Conservation (phyloP, 2,797 vertebrate species). For the Zalophus californianus region DNA sequence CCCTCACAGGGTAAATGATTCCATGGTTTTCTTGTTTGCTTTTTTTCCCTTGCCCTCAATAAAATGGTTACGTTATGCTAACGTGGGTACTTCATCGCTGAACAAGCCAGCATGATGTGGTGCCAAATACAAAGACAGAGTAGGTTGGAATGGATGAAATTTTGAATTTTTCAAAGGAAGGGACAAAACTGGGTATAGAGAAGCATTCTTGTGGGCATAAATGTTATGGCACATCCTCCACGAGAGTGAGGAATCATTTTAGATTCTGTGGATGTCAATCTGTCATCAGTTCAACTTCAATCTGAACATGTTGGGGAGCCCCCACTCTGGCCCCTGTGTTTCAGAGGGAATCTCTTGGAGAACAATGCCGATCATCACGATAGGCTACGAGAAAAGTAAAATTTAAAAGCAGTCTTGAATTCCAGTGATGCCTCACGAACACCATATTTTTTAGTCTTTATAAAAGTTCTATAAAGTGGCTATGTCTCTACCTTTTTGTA, state of each 20-base stretch:
- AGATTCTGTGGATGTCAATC: neutral
- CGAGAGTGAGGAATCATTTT: neutral
- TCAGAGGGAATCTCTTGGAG: neutral
- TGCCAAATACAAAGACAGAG: neutral
- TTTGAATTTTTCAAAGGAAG: neutral
- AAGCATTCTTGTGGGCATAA: neutral
- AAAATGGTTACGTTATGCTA: neutral
- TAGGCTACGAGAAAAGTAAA: neutral
- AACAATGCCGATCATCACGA: rapidly evolving
- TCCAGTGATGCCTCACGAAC: neutral
- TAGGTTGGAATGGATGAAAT: neutral
- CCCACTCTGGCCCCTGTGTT: neutral
- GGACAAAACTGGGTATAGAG: neutral
- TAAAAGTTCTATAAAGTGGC: neutral
- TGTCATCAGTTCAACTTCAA: neutral
- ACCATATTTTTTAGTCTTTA: neutral
- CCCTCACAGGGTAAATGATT: neutral
- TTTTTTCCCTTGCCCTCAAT: neutral
- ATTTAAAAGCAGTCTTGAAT: neutral
- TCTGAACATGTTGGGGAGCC: neutral
- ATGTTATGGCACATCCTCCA: neutral
- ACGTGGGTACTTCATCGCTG: neutral
- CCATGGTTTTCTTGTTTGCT: neutral
- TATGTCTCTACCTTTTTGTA: rapidly evolving
- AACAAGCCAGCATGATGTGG: neutral